These are phyloP conservation scores for Orthonychiurus folsomi DNA, from an alignment of 2,888 invertebrate genomes.

Conservation along the genomic window DNA sequence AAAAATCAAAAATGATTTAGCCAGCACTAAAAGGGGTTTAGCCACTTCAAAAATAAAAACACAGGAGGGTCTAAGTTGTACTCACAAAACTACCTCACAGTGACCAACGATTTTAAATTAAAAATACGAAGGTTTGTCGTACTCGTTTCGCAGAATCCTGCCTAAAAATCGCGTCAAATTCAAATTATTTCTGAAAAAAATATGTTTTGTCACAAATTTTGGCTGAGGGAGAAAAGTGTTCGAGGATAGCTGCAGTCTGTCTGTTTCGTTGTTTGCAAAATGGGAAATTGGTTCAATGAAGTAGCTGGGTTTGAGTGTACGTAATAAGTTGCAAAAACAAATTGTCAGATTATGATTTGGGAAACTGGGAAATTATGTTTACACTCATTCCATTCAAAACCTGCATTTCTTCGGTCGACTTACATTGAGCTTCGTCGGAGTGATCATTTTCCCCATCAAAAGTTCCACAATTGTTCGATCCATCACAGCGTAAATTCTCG, in stretches of 20 bases:
- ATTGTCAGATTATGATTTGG: too few relatives aligned
- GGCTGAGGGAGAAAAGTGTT: too few relatives aligned
- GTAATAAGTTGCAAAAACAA: too few relatives aligned
- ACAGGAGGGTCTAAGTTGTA: background rate
- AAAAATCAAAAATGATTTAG: background rate
- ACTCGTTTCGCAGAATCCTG: too few relatives aligned
- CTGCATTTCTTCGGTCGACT: constrained; percentile 19
- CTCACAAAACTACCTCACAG: constrained; percentile 1
- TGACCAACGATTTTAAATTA: background rate
- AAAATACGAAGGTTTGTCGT: background rate
- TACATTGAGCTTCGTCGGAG: constrained; percentile 49
- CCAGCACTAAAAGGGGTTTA: background rate
- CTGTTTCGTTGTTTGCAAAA: too few relatives aligned
- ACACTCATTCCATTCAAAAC: too few relatives aligned
- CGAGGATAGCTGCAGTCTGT: too few relatives aligned
- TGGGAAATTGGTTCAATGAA: too few relatives aligned
- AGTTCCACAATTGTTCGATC: constrained; percentile 48
- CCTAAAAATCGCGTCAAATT: too few relatives aligned
- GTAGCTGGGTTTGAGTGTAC: too few relatives aligned
- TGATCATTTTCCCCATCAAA: constrained; percentile 43
- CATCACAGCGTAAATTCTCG: constrained; percentile 46
- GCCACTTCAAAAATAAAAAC: background rate
- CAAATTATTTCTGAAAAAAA: background rate
- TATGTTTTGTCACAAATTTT: background rate
- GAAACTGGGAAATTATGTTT: too few relatives aligned